phyloP scores from a whole-genome alignment of 2,797 vertebrate genomes.

The Taeniopygia guttata region DNA sequence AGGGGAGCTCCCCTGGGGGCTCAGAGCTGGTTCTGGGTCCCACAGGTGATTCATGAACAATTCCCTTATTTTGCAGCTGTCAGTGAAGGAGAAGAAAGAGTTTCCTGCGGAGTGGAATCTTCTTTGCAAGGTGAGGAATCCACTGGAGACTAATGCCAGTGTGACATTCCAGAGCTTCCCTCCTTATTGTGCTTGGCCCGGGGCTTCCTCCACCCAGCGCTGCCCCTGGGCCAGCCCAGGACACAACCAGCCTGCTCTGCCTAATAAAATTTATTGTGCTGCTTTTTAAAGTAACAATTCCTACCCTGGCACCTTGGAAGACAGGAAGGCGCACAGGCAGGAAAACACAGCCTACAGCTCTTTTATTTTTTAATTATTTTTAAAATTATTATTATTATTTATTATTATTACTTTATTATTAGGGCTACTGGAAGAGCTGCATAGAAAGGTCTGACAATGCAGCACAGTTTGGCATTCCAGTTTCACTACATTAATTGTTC shows the following conservation, averaged over 20 bases:
- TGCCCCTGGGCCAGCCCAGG: constrained; percentile 22
- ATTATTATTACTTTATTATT: not conserved
- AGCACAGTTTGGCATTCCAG: constrained; percentile 27
- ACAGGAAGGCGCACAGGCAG: constrained; percentile 67
- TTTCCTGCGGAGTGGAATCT: not conserved
- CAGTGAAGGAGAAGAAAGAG: not conserved
- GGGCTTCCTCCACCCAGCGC: not conserved
- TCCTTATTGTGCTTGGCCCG: constrained; percentile 56
- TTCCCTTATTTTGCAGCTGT: not conserved
- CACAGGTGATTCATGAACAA: not conserved
- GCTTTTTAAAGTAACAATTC: constrained; percentile 56
- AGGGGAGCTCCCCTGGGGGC: not conserved
- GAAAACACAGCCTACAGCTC: constrained; percentile 62
- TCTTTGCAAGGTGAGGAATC: not conserved
- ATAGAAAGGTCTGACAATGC: constrained; percentile 42
- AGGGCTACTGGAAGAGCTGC: not conserved
- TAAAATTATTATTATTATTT: no score
- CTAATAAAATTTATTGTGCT: constrained; percentile 26
- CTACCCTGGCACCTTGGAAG: constrained; percentile 48
- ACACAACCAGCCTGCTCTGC: constrained; percentile 29
- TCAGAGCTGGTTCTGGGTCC: not conserved
- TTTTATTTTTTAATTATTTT: not conserved
- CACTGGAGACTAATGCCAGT: not conserved
- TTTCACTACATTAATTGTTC: constrained; percentile 56
- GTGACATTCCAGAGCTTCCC: constrained; percentile 40